These are phyloP conservation scores for Cynopterus brachyotis DNA, from an alignment of 2,113 vertebrate species.

Conservation along the genomic window DNA sequence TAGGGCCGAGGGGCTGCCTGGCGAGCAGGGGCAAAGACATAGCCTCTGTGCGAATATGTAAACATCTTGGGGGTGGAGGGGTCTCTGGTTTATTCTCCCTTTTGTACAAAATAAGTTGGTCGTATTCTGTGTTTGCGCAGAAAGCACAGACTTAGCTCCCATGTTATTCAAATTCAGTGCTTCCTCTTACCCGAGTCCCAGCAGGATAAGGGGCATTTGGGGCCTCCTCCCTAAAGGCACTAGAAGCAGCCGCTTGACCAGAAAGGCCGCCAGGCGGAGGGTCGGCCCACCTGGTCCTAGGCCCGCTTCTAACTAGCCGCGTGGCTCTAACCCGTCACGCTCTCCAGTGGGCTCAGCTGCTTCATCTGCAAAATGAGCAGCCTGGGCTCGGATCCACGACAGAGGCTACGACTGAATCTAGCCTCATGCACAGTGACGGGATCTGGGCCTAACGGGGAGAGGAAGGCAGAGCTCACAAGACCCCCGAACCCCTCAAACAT, in stretches of 20 bases:
- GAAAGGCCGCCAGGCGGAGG: not conserved
- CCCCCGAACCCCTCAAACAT: not conserved
- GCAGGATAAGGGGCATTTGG: rapidly evolving
- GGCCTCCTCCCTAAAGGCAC: not conserved
- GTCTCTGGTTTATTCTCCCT: not conserved
- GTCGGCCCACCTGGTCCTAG: not conserved
- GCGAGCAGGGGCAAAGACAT: too few species aligned
- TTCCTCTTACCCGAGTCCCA: not conserved
- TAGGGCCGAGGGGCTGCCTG: not conserved
- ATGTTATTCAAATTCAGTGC: not conserved
- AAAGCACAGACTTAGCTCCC: not conserved
- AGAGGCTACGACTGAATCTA: not conserved
- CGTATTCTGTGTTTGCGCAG: not conserved
- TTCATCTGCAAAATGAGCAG: not conserved
- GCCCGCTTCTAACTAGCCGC: not conserved
- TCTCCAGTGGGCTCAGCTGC: too few species aligned
- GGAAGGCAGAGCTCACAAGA: too few species aligned
- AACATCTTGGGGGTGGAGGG: too few species aligned
- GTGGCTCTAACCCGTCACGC: rapidly evolving
- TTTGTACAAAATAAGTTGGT: not conserved
- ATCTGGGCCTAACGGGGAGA: rapidly evolving
- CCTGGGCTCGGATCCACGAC: rapidly evolving
- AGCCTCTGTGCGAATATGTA: not conserved
- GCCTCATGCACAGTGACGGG: rapidly evolving
- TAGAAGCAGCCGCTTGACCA: not conserved